phyloP scores from a whole-genome alignment of 2,888 invertebrate species.

The Aleiodes alternator region DNA sequence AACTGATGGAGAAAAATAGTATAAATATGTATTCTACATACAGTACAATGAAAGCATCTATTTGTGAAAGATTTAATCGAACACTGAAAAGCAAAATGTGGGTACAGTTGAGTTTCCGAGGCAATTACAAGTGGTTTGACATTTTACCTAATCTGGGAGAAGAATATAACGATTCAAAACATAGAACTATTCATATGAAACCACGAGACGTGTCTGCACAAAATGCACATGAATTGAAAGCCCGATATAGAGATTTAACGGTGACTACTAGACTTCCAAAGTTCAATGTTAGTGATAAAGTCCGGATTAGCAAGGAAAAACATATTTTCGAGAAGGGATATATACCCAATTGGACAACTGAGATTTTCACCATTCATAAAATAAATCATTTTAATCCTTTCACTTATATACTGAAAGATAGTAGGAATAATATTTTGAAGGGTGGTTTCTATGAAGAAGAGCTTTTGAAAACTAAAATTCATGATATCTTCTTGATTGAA shows the following conservation, averaged over 20 bases:
- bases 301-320: conserved; percentile 66
- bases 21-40: conserved; percentile 52
- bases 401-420: conserved; percentile 64
- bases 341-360: conserved; percentile 66
- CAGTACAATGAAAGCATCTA: conserved; percentile 60
- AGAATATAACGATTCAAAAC: conserved; percentile 65
- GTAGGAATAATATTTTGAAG: conserved; percentile 59
- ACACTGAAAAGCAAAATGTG: conserved; percentile 52
- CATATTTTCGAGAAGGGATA: conserved; percentile 67
- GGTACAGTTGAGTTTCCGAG: conserved; percentile 48
- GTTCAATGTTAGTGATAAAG: conserved; percentile 62
- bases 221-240: conserved; percentile 52
- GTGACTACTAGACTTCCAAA: conserved; percentile 59
- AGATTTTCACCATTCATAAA: conserved; percentile 65
- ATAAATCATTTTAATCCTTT: conserved; percentile 62
- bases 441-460: conserved; percentile 49
- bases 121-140: conserved; percentile 53
- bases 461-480: conserved; percentile 35
- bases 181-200: conserved; percentile 66
- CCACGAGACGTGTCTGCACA: conserved; percentile 66
- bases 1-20: conserved; percentile 42
- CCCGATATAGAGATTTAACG: conserved; percentile 48
- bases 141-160: conserved; percentile 46
- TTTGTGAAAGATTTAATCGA: conserved; percentile 41
- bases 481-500: conserved; percentile 48